These are phyloP conservation scores for Aspidapion aeneum DNA, from an alignment of 2,888 invertebrate species.

Conservation along the genomic window DNA sequence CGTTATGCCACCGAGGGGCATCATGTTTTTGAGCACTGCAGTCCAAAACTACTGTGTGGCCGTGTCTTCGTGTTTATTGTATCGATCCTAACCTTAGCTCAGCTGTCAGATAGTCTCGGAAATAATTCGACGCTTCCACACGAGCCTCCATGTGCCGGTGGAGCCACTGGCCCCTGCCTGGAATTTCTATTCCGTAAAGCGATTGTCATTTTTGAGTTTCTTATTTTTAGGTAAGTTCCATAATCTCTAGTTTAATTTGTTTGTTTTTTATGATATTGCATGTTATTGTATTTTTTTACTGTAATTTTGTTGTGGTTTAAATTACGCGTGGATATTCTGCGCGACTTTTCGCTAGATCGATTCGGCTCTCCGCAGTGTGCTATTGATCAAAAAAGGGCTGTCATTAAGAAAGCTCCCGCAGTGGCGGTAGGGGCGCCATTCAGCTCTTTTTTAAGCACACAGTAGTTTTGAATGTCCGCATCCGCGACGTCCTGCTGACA, in stretches of 20 bases:
- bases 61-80: slow-evolving; percentile 44
- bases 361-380: slow-evolving; percentile 39
- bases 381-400: slow-evolving; percentile 37
- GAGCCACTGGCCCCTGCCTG: slow-evolving; percentile 30
- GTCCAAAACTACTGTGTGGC: slow-evolving; percentile 42
- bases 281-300: neutral
- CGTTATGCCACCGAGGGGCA: slow-evolving; percentile 34
- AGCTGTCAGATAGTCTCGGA: slow-evolving; percentile 45
- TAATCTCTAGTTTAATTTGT: neutral
- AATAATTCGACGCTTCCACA: slow-evolving; percentile 40
- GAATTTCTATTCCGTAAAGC: neutral
- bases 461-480: slow-evolving; percentile 32
- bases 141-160: slow-evolving; percentile 36
- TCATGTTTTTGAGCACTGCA: slow-evolving; percentile 47
- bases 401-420: slow-evolving; percentile 24
- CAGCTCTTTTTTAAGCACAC: slow-evolving; percentile 7
- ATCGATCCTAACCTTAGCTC: slow-evolving; percentile 46
- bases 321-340: neutral
- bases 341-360: slow-evolving; percentile 30
- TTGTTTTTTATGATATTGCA: slow-evolving; percentile 7
- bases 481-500: slow-evolving; percentile 26
- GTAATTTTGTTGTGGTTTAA: neutral
- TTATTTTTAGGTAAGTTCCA: neutral
- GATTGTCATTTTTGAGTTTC: slow-evolving; percentile 2
- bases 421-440: slow-evolving; percentile 8